A percentile compares a stretch with the other conserved stretches of the same genome.
Conservation (phyloP, 2,797 vertebrate species). For the Oceanodroma leucorhoa region DNA sequence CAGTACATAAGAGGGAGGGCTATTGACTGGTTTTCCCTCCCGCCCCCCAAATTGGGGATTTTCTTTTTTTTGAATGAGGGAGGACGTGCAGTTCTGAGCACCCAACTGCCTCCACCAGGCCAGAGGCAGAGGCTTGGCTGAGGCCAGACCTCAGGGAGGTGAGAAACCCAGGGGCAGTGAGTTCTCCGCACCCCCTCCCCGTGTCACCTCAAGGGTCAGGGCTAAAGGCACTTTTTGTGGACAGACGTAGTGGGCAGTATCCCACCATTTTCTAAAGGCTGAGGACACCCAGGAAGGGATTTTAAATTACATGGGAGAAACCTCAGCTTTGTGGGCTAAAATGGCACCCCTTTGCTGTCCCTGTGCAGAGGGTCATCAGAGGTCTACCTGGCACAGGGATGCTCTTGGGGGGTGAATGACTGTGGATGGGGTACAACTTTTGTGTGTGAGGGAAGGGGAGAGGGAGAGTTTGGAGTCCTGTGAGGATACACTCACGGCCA, state of each 20-base stretch:
- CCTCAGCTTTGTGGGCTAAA: background rate
- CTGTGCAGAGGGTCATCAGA: fast-evolving
- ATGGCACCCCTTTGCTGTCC: fast-evolving
- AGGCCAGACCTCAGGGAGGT: background rate
- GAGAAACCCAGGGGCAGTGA: background rate
- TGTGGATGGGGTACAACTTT: background rate
- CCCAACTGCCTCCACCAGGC: background rate
- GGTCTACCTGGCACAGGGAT: background rate
- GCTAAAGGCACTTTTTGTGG: background rate
- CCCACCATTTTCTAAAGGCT: background rate
- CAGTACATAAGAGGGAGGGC: background rate
- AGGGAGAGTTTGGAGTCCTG: background rate
- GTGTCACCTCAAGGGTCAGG: fast-evolving
- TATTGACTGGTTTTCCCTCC: background rate
- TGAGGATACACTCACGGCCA: fast-evolving
- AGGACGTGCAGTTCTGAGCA: background rate
- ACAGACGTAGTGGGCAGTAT: background rate
- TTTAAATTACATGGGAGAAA: background rate
- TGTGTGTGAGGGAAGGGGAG: background rate
- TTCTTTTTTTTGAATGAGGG: background rate
- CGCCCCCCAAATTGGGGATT: fast-evolving
- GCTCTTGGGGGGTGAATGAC: background rate
- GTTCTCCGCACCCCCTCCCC: fast-evolving
- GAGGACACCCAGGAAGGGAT: background rate
- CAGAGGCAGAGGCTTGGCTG: background rate